Evolutionary conservation across 2,113 vertebrate species (phyloP).

Genomic region (Choloepus hoffmanni): DNA sequence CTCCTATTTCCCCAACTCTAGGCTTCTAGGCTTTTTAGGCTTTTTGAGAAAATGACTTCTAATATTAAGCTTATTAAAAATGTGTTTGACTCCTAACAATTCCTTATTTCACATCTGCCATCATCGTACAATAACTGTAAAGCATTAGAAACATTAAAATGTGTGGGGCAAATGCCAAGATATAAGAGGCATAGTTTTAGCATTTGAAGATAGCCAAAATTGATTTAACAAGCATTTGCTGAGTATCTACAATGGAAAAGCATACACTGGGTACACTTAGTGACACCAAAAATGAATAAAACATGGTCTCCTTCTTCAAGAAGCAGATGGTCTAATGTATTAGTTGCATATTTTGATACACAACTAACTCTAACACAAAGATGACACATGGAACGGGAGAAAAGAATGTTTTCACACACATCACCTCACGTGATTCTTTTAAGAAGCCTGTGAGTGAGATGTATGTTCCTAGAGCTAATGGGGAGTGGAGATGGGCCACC

Average conservation of each 20-base stretch:
- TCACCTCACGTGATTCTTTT: background rate
- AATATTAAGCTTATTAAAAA: background rate
- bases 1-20: too few species aligned
- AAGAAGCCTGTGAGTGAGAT: background rate
- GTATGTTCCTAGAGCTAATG: background rate
- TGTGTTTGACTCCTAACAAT: background rate
- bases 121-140: background rate
- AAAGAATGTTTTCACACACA: background rate
- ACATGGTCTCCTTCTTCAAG: background rate
- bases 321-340: background rate
- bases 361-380: background rate
- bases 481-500: too few species aligned
- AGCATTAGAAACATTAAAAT: background rate
- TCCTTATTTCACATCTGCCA: background rate
- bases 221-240: background rate
- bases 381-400: background rate
- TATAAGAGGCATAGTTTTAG: background rate
- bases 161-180: background rate
- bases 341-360: background rate
- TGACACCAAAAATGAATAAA: background rate
- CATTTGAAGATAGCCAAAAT: background rate
- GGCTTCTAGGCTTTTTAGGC: background rate
- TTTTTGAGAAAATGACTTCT: background rate
- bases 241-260: background rate
- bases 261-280: background rate